phyloP scores from a whole-genome alignment of 2,113 vertebrate genomes.

The Tetrax tetrax region DNA sequence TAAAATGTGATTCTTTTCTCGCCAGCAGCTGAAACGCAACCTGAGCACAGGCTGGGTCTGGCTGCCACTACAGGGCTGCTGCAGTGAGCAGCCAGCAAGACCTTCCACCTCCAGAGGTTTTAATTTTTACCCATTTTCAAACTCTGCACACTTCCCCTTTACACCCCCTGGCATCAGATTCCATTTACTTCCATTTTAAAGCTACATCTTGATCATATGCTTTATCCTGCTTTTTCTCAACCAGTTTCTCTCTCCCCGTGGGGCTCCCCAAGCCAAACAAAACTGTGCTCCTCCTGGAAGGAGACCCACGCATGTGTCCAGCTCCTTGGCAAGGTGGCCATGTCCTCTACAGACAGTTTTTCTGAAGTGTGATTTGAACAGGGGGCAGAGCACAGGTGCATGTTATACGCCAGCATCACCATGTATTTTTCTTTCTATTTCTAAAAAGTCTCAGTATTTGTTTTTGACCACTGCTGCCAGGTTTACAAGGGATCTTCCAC shows the following conservation, averaged over 20 bases:
- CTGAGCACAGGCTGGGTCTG: neutral
- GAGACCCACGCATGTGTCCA: neutral
- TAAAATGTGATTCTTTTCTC: neutral
- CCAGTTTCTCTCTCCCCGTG: neutral
- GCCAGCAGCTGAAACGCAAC: fast-evolving
- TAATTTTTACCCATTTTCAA: neutral
- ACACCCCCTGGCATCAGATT: neutral
- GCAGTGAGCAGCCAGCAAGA: neutral
- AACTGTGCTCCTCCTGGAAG: neutral
- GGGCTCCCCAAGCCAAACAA: neutral
- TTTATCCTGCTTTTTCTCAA: neutral
- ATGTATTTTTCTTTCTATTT: neutral
- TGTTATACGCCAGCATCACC: neutral
- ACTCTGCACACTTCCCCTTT: neutral
- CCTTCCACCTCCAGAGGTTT: neutral
- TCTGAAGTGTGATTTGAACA: neutral
- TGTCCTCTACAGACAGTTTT: neutral
- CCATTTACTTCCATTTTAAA: neutral
- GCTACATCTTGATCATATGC: neutral
- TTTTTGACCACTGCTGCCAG: neutral
- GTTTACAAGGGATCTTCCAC: neutral
- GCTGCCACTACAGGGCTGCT: fast-evolving
- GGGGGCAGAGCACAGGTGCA: neutral
- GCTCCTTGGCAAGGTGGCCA: neutral
- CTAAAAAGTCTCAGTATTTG: neutral